phyloP scores from a whole-genome alignment of 2,888 invertebrate genomes.

The Plutella xylostella region DNA sequence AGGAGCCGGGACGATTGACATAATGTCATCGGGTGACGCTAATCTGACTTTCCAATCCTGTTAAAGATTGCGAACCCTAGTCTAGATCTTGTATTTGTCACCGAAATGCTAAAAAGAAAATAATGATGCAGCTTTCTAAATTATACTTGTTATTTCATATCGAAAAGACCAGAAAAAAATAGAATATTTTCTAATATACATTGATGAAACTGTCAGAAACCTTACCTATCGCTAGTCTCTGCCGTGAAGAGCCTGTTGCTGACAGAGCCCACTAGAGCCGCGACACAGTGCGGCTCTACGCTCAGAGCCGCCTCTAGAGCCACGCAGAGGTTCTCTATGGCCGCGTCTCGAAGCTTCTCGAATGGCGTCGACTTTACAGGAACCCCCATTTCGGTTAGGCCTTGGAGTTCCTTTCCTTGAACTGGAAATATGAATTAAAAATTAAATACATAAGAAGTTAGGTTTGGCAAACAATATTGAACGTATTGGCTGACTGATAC shows the following conservation, averaged over 20 bases:
- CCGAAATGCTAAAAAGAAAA: too few relatives aligned
- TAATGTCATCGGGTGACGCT: too few relatives aligned
- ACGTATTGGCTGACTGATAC: too few relatives aligned
- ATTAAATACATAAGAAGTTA: not conserved
- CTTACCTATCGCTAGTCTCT: slow-evolving; percentile 85
- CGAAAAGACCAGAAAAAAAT: too few relatives aligned
- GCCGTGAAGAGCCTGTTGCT: slow-evolving; percentile 96
- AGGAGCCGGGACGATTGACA: too few relatives aligned
- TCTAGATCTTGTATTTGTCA: too few relatives aligned
- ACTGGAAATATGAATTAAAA: slow-evolving; percentile 44
- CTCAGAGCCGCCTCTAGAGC: slow-evolving; percentile 91
- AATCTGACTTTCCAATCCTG: too few relatives aligned
- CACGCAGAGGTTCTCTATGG: slow-evolving; percentile 95
- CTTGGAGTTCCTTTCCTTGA: slow-evolving; percentile 74
- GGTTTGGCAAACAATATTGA: not conserved
- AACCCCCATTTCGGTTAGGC: slow-evolving; percentile 62
- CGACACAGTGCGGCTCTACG: slow-evolving; percentile 92
- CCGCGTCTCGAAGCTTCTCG: slow-evolving; percentile 93
- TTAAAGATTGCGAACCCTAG: too few relatives aligned
- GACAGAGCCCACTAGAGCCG: slow-evolving; percentile 95
- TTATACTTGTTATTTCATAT: too few relatives aligned
- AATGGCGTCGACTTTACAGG: slow-evolving; percentile 75
- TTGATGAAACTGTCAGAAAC: too few relatives aligned
- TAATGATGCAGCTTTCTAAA: too few relatives aligned
- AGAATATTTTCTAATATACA: too few relatives aligned